A percentile compares a stretch with the other conserved stretches of the same genome.
Evolutionary conservation across 2,888 invertebrate species (phyloP).

Genomic region (Polymixis lichenea): DNA sequence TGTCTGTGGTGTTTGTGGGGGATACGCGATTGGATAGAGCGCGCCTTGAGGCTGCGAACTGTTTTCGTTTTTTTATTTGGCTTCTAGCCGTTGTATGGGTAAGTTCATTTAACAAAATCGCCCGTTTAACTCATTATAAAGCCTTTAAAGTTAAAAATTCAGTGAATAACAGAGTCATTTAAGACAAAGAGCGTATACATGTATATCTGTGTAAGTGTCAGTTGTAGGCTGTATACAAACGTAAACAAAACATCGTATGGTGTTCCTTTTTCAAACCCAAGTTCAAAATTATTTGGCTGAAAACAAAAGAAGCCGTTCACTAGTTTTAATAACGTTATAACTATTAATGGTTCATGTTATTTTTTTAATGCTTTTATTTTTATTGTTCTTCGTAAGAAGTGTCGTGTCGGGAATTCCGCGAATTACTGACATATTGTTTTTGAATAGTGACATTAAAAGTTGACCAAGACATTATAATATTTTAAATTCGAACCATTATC

Average conservation of each 20-base stretch:
- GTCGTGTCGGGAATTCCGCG: conserved; percentile 14
- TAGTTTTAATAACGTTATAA: neutral
- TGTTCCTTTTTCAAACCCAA: conserved; percentile 48
- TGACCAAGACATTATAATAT: neutral
- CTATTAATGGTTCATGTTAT: neutral
- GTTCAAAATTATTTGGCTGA: neutral
- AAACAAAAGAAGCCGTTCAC: neutral
- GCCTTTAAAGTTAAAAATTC: conserved; percentile 28
- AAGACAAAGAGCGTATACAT: conserved; percentile 60
- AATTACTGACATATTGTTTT: neutral
- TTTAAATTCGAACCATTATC: neutral
- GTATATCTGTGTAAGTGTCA: conserved; percentile 55
- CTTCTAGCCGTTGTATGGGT: conserved; percentile 91
- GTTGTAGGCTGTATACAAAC: conserved; percentile 52
- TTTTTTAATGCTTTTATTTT: conserved; percentile 9
- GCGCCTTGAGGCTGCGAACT: conserved; percentile 83
- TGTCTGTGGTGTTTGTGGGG: conserved; percentile 80
- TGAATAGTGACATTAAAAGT: neutral
- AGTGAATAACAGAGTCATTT: conserved; percentile 13
- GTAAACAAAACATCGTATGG: conserved; percentile 61
- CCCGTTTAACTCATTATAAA: conserved; percentile 20
- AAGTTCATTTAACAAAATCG: conserved; percentile 74
- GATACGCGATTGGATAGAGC: conserved; percentile 82
- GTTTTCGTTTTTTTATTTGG: conserved; percentile 91
- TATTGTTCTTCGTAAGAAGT: neutral